Evolutionary conservation across 2,888 invertebrate species (phyloP), one percentile per base, ranked within the genome.

Genomic region (Baronia brevicornis): DNA sequence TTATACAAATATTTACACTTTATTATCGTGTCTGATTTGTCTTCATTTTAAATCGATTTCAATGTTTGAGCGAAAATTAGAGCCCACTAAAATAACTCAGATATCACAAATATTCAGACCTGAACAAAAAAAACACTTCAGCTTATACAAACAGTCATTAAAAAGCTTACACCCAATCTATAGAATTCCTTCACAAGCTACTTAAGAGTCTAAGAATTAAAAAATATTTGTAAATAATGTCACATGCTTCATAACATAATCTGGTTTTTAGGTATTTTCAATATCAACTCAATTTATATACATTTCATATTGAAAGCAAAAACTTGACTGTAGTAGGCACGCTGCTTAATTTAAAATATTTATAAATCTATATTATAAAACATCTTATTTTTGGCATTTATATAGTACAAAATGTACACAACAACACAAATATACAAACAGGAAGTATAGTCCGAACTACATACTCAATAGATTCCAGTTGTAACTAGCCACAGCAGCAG

Each of bases 1-100:
- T 29, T 67, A 59, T 71, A 69, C 65, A 73, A 75, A 74, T 74
- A 74, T 78, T 71, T 78, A 77, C 77, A 77, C 37, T 73, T 72
- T 74, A 72, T 54, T 72, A 63, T 47, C 54, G 43, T 54, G 47
- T 52, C 40, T 41, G 57, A 56, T 51, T n/a, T 51, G 58, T 38
- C 33, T 44, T 40, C 20, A 41, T 41, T 23, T 38, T 27, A 36
- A 40, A 35, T 41, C 37, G 39, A 43, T 38, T 48, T 47, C 48
- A 38, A 48, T 41, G 47, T 43, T 46, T 47, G 44, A 46, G 29
- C 19, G 22, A 28, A 35, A 28, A 24, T 22, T 10, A 24, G 28
- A 44, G 37, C 10, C 5, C 15, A 15, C 31, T 6, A 31, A 26
- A 35, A 43, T 26, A 23, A 32, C 39, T 33, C 42, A 50, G 43